A percentile compares a stretch with the other conserved stretches of the same genome.
These are phyloP conservation scores for Porites evermanni DNA, from an alignment of 92 coral and sea anemone species.

Conservation along the genomic window DNA sequence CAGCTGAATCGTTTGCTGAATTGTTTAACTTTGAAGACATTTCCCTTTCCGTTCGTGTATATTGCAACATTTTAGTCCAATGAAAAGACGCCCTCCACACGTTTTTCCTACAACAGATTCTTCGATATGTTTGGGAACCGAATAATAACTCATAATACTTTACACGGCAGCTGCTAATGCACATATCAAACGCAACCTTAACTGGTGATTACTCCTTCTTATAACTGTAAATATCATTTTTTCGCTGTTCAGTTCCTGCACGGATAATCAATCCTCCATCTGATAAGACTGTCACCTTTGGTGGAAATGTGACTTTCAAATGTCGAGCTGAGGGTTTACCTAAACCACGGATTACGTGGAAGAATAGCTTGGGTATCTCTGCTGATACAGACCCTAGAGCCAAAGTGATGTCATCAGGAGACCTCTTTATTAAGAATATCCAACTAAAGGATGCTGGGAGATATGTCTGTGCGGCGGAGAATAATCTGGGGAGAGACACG, in stretches of 20 bases:
- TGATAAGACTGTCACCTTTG: conserved; percentile 71
- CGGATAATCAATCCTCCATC: conserved; percentile 57
- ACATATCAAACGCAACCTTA: neutral
- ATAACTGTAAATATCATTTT: neutral
- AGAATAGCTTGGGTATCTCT: conserved; percentile 65
- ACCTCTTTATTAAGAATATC: conserved; percentile 66
- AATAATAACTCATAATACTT: too few species aligned
- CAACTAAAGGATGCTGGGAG: conserved; percentile 80
- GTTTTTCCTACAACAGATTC: too few species aligned
- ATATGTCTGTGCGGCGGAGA: conserved; percentile 79
- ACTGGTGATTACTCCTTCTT: neutral
- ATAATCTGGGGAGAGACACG: conserved; percentile 67
- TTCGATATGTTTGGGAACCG: too few species aligned
- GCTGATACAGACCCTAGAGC: conserved; percentile 69
- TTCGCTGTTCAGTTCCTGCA: conserved; percentile 55
- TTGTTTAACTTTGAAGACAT: too few species aligned
- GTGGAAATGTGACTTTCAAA: conserved; percentile 73
- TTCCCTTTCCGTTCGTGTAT: too few species aligned
- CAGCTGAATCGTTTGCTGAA: too few species aligned
- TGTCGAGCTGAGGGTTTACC: conserved; percentile 80
- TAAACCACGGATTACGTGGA: conserved; percentile 73
- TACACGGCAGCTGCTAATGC: too few species aligned
- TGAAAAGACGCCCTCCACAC: too few species aligned
- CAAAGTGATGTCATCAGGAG: conserved; percentile 70
- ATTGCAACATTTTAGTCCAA: too few species aligned